phyloP scores from a whole-genome alignment of 2,113 vertebrate species.

The Oenanthe oenanthe region DNA sequence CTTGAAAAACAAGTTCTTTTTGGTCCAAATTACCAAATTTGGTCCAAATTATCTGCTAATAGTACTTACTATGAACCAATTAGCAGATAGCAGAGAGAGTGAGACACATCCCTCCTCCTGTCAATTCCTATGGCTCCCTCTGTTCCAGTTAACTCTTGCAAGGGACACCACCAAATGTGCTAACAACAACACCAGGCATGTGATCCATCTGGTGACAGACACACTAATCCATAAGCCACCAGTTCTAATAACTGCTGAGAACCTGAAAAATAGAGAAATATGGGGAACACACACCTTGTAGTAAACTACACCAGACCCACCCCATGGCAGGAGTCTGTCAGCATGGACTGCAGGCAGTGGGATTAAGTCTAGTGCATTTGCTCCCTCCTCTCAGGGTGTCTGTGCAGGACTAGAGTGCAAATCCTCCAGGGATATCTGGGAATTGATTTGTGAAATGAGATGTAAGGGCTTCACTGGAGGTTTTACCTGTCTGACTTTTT shows the following conservation, averaged over 20 bases:
- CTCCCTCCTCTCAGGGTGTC: not conserved
- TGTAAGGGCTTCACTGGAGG: not conserved
- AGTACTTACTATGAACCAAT: not conserved
- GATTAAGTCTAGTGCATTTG: not conserved
- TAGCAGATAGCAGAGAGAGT: not conserved
- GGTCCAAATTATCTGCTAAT: not conserved
- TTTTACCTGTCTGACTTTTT: not conserved
- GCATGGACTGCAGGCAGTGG: not conserved
- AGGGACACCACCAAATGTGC: not conserved
- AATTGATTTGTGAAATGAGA: not conserved
- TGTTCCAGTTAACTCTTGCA: not conserved
- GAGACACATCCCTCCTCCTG: not conserved
- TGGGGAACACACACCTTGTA: not conserved
- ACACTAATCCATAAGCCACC: not conserved
- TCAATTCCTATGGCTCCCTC: not conserved
- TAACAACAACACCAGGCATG: not conserved
- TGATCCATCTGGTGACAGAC: not conserved
- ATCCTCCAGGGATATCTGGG: not conserved
- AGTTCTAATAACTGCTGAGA: not conserved
- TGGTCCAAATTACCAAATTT: not conserved
- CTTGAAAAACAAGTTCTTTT: not conserved
- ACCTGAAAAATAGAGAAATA: not conserved
- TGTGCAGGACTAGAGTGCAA: not conserved
- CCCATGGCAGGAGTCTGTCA: not conserved
- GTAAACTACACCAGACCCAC: not conserved